These are phyloP conservation scores for Xiphydria camelus DNA, from an alignment of 2,888 invertebrate genomes.

Conservation along the genomic window DNA sequence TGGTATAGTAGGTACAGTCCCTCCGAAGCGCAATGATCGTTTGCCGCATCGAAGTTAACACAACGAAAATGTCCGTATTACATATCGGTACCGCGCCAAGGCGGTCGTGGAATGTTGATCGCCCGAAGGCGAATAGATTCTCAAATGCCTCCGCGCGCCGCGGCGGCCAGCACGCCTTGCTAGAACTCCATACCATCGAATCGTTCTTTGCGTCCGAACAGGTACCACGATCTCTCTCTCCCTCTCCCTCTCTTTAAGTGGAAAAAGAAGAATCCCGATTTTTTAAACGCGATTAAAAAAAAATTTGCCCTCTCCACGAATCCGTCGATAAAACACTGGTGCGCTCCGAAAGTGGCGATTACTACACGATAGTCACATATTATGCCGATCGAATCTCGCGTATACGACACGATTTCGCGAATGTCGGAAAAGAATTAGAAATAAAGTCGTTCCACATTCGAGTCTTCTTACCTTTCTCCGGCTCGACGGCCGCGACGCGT, in stretches of 20 bases:
- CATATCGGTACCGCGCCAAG: background rate
- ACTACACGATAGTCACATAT: no score
- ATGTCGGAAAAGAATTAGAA: no score
- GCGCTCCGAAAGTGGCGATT: no score
- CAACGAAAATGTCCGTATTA: background rate
- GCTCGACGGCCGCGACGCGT: constrained; percentile 24
- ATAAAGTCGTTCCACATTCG: no score
- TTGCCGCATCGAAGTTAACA: background rate
- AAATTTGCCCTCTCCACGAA: no score
- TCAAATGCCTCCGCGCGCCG: background rate
- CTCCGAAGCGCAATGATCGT: background rate
- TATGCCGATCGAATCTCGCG: no score
- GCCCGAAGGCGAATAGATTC: constrained; percentile 1
- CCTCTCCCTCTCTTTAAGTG: background rate
- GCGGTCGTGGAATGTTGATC: constrained; percentile 1
- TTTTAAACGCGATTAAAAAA: no score
- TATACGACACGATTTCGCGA: no score
- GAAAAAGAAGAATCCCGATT: no score
- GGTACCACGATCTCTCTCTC: background rate
- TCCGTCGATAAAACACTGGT: no score
- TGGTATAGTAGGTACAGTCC: background rate
- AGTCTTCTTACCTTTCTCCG: constrained; percentile 15
- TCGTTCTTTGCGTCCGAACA: background rate
- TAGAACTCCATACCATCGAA: background rate
- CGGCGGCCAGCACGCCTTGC: no score